Conservation (phyloP, 2,888 invertebrate genomes). For the Plutella xylostella region DNA sequence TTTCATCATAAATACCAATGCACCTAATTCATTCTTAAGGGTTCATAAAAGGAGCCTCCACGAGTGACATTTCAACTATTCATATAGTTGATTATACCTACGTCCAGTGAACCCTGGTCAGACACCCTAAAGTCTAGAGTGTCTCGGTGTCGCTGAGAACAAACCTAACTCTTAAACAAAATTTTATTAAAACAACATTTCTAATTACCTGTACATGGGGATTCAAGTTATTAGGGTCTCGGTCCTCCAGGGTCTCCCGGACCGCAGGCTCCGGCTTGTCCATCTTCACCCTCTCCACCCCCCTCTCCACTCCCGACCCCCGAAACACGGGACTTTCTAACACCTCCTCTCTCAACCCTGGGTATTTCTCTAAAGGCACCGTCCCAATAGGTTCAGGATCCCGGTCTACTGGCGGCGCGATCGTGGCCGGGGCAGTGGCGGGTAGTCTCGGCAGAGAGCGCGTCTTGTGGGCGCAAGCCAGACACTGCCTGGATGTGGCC, state of each 20-base stretch:
- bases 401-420: background rate
- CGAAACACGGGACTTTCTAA: background rate
- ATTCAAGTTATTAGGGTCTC: slow-evolving; percentile 78
- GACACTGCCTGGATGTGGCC: slow-evolving; percentile 36
- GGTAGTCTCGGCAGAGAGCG: background rate
- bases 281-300: slow-evolving; percentile 10
- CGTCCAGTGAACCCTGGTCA: too few relatives aligned
- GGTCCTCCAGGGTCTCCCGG: slow-evolving; percentile 70
- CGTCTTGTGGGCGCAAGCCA: slow-evolving; percentile 35
- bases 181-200: too few relatives aligned
- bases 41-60: too few relatives aligned
- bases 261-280: slow-evolving; percentile 51
- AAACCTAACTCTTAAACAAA: too few relatives aligned
- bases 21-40: too few relatives aligned
- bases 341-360: background rate
- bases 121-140: too few relatives aligned
- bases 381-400: background rate
- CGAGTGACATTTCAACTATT: too few relatives aligned
- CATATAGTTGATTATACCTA: too few relatives aligned
- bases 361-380: too few relatives aligned
- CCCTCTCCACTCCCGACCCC: background rate
- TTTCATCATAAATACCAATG: too few relatives aligned
- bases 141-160: too few relatives aligned
- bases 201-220: slow-evolving; percentile 79
- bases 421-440: background rate